These are phyloP conservation scores for Aphelocoma coerulescens DNA, from an alignment of 2,113 vertebrate genomes.

Conservation along the genomic window DNA sequence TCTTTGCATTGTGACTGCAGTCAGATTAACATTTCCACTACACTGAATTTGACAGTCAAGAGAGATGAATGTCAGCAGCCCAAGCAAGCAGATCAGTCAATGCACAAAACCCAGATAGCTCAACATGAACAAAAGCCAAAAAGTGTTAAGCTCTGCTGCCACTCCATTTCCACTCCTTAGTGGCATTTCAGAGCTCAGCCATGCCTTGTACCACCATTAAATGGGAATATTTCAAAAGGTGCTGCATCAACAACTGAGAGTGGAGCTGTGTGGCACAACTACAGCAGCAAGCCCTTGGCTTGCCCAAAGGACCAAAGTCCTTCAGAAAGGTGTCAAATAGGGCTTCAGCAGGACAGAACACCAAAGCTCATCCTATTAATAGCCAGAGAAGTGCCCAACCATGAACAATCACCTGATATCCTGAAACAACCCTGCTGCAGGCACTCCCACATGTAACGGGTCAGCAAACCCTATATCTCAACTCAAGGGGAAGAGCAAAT, in stretches of 20 bases:
- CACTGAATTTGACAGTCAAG: neutral
- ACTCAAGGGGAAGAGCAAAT: neutral
- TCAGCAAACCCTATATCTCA: neutral
- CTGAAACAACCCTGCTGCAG: neutral
- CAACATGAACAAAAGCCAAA: neutral
- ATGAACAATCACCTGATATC: neutral
- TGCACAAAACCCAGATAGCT: neutral
- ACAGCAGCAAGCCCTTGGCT: neutral
- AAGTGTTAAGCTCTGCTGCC: neutral
- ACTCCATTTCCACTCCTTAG: neutral
- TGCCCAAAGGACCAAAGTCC: neutral
- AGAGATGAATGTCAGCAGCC: neutral
- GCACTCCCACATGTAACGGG: fast-evolving
- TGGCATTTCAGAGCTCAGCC: neutral
- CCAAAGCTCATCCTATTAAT: neutral
- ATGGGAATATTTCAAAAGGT: neutral
- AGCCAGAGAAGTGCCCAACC: neutral
- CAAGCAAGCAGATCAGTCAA: neutral
- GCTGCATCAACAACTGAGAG: neutral
- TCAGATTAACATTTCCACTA: neutral
- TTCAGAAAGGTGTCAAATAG: neutral
- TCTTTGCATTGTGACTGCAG: neutral
- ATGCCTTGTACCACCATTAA: neutral
- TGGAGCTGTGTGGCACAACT: neutral
- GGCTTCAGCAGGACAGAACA: neutral